Percentiles rank a stretch among this genome's conserved stretches.
Evolutionary conservation across 2,888 invertebrate species (phyloP).

Genomic region (Acronicta leporina): DNA sequence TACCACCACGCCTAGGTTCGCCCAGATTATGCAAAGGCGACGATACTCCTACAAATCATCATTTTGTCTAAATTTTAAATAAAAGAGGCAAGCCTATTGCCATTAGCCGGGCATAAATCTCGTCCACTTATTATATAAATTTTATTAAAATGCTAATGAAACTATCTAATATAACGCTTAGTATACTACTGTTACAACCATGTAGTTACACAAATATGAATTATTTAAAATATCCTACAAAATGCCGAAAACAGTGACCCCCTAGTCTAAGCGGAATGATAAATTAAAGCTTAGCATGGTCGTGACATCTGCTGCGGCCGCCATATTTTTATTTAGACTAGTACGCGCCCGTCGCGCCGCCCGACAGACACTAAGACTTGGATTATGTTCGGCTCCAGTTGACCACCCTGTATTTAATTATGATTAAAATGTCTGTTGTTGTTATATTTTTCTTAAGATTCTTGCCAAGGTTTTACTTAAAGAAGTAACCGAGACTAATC

Average conservation of each 20-base stretch:
- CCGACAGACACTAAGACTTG: slow-evolving; percentile 45
- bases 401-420: slow-evolving; percentile 42
- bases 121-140: too few species aligned
- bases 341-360: slow-evolving; percentile 28
- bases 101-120: too few species aligned
- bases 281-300: slow-evolving; percentile 65
- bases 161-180: too few species aligned
- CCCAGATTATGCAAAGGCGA: too few species aligned
- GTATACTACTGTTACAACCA: too few species aligned
- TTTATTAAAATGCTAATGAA: too few species aligned
- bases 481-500: too few species aligned
- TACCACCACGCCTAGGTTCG: too few species aligned
- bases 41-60: too few species aligned
- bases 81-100: too few species aligned
- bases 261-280: slow-evolving; percentile 53
- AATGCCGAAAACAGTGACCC: slow-evolving; percentile 19
- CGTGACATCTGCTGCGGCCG: slow-evolving; percentile 56
- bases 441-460: slow-evolving; percentile 7
- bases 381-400: slow-evolving; percentile 43
- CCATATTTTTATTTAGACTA: slow-evolving; percentile 58
- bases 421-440: slow-evolving; percentile 36
- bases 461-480: slow-evolving; percentile 15
- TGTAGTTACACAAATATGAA: not conserved
- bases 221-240: slow-evolving; percentile 12
- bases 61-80: too few species aligned